Conservation (phyloP, 2,888 invertebrate species). For the Drosophila kuntzei region DNA sequence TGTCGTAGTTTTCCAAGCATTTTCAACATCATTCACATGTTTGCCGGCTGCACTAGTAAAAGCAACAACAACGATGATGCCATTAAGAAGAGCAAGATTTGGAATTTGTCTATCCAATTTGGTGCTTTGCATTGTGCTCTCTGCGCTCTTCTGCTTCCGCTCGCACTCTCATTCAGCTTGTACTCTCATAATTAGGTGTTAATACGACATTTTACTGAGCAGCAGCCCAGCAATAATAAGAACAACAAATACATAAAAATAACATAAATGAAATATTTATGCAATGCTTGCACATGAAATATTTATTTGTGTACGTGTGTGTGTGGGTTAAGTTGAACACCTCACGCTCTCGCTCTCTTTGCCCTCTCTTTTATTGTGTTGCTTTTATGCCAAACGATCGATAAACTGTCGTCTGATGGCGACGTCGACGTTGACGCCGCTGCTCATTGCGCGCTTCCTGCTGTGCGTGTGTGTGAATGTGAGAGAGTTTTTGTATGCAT, state of each 20-base stretch:
- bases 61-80: background rate
- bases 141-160: background rate
- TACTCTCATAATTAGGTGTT: constrained; percentile 69
- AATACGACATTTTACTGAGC: constrained; percentile 67
- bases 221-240: constrained; percentile 8
- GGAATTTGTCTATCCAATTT: constrained; percentile 6
- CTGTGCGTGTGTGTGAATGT: constrained; percentile 27
- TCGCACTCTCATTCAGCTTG: background rate
- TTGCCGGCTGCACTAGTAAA: background rate
- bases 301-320: constrained; percentile 42
- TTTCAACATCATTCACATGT: constrained; percentile 14
- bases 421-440: constrained; percentile 27
- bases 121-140: background rate
- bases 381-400: constrained; percentile 60
- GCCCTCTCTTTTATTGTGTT: constrained; percentile 31
- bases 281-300: constrained; percentile 56
- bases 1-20: constrained; percentile 5
- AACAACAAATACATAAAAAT: constrained; percentile 9
- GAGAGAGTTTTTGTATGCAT: constrained; percentile 11
- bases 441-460: constrained; percentile 56
- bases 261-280: constrained; percentile 47
- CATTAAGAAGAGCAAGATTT: constrained; percentile 15
- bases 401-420: constrained; percentile 61
- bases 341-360: constrained; percentile 8
- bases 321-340: constrained; percentile 14